Evolutionary conservation across 2,113 vertebrate species (phyloP), one percentile per base, ranked within the genome.

Genomic region (Parus major): DNA sequence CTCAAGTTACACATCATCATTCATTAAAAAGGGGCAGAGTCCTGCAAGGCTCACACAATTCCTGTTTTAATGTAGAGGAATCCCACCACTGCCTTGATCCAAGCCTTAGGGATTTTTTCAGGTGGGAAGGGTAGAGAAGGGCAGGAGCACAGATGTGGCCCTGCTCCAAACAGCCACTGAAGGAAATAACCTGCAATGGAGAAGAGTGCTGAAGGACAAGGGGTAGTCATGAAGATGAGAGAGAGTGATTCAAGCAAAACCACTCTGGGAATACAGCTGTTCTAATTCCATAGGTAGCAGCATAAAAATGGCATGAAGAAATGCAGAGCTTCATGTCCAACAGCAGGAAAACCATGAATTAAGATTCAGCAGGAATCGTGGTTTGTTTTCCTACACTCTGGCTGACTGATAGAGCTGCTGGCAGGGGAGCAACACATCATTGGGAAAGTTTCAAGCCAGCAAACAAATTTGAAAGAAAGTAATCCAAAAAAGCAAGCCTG

Each of bases 91-190:
- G 27, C 56, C 55, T 27, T 21, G 4, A 44, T 3, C 18, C 8
- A 64, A 53, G n/a, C n/a, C 47, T 70, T 9, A 36, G 36, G 63
- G 80, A 39, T 49, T 22, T 39, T 81, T 80, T 16, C 6, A 41
- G 59, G 13, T 16, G 20, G n/a, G 66, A 60, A 88, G 47, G 14
- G 31, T 50, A 79, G 10, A 21, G 35, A 42, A 79, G 42, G 12
- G n/a, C 53, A 68, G 53, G 15, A 17, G 20, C 2, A 14, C 28
- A 23, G 50, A 59, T 21, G 36, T 22, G 35, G 61, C 19, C 39
- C 10, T 0, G 0, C 31, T 68, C 66, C 36, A 7, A 68, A 59
- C 18, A 71, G 61, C 23, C 50, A 55, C 21, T 0, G 0, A 31
- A 63, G 21, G 31, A 70, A 50, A 63, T 7, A 27, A 69, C 12